Conservation (phyloP, 2,113 vertebrate species). For the Silurus asotus region DNA sequence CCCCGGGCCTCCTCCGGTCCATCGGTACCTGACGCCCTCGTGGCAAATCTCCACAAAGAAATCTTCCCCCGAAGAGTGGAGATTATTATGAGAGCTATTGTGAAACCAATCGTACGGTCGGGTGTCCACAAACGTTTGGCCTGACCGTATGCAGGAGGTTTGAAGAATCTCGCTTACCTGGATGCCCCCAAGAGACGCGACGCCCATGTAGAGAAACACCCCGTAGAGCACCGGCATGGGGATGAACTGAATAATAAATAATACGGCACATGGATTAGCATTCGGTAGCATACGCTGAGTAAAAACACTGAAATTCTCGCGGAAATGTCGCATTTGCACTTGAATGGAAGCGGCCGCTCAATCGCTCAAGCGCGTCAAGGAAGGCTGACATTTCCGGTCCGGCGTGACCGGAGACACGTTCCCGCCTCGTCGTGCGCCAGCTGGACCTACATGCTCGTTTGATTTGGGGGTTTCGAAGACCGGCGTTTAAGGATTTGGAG, state of each 20-base stretch:
- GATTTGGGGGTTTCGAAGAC: not conserved
- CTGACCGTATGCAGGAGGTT: no score
- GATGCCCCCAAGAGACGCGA: conserved; percentile 90
- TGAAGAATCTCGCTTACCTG: conserved; percentile 73
- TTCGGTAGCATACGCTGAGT: not conserved
- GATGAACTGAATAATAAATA: conserved; percentile 76
- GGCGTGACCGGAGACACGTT: not conserved
- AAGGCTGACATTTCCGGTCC: not conserved
- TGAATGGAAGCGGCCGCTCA: not conserved
- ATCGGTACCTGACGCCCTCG: no score
- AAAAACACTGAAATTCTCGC: not conserved
- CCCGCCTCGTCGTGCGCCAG: not conserved
- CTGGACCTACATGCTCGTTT: not conserved
- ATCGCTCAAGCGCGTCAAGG: not conserved
- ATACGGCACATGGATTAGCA: not conserved
- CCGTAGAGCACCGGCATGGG: conserved; percentile 93
- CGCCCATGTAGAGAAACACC: conserved; percentile 95
- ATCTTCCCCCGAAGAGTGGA: no score
- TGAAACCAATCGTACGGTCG: no score
- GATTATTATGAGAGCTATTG: no score
- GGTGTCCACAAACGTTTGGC: no score
- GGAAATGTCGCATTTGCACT: conserved; percentile 13
- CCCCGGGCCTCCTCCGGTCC: no score
- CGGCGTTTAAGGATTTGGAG: not conserved
- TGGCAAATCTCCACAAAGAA: no score